phyloP scores from a whole-genome alignment of 2,888 invertebrate species.

The Tethea ocularis region DNA sequence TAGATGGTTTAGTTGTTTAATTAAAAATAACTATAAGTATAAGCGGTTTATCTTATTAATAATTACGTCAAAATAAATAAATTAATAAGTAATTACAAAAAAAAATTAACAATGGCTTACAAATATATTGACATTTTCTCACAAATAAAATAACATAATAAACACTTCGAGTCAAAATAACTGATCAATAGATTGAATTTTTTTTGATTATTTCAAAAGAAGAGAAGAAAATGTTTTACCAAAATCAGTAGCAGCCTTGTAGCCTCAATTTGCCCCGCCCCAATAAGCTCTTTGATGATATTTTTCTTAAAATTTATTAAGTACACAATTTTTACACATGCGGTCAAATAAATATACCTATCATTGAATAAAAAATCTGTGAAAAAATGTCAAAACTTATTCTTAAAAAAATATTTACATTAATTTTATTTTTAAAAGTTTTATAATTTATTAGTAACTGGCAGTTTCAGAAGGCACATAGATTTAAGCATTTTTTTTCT shows the following conservation, averaged over 20 bases:
- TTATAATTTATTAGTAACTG: constrained; percentile 77
- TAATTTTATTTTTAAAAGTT: constrained; percentile 50
- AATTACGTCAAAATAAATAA: constrained; percentile 57
- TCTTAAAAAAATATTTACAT: constrained; percentile 40
- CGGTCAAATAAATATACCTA: constrained; percentile 14
- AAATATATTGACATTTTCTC: constrained; percentile 52
- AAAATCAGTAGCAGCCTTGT: no score
- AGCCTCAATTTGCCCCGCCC: no score
- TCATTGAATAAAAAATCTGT: constrained; percentile 20
- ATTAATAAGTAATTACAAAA: constrained; percentile 55
- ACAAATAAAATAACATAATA: constrained; percentile 41
- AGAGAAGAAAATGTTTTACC: constrained; percentile 6
- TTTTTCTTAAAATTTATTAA: constrained; percentile 24
- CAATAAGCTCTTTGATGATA: no score
- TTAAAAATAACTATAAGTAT: constrained; percentile 62
- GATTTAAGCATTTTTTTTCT: not conserved
- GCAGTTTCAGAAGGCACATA: constrained; percentile 77
- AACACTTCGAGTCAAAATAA: not conserved
- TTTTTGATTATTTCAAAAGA: no score
- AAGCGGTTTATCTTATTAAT: constrained; percentile 67
- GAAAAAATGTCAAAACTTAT: constrained; percentile 55
- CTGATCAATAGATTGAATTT: no score
- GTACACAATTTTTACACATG: constrained; percentile 33
- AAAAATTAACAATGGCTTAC: constrained; percentile 59
- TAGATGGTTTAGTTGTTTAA: constrained; percentile 54